phyloP scores from a whole-genome alignment of 2,113 vertebrate species.

The Bubalus kerabau region DNA sequence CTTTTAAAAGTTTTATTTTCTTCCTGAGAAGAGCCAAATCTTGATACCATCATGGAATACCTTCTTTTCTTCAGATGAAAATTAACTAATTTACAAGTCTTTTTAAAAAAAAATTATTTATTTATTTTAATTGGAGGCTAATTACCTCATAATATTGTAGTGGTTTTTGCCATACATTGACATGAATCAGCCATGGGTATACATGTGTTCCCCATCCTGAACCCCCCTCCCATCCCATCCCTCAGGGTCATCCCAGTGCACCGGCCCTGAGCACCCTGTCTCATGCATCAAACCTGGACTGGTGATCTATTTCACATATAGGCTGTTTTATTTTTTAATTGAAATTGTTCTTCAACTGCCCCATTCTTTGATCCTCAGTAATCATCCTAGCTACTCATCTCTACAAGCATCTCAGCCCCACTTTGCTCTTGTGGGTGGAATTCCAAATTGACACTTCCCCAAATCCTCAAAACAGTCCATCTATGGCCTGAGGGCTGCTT shows the following conservation, averaged over 20 bases:
- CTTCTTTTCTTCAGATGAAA: not conserved
- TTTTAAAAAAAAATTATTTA: not conserved
- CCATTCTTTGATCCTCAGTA: constrained; percentile 16
- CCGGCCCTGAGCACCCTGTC: not conserved
- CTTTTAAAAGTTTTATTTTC: not conserved
- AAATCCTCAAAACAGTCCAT: not conserved
- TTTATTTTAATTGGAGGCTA: not conserved
- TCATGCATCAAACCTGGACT: not conserved
- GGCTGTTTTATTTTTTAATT: not conserved
- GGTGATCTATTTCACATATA: not conserved
- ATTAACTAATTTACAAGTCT: constrained; percentile 21
- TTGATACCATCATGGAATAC: not conserved
- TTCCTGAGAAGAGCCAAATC: not conserved
- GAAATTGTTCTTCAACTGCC: constrained; percentile 1
- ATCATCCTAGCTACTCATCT: constrained; percentile 9
- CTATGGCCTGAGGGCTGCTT: not conserved
- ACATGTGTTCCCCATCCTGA: not conserved
- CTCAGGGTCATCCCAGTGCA: not conserved
- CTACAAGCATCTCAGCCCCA: not conserved
- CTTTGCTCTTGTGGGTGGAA: constrained; percentile 29
- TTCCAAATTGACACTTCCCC: constrained; percentile 40
- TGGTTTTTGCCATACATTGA: not conserved
- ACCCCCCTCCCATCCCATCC: not conserved
- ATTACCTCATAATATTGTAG: not conserved
- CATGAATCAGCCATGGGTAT: not conserved